Conservation (phyloP, 2,888 invertebrate species). For the Plemyria rubiginata region DNA sequence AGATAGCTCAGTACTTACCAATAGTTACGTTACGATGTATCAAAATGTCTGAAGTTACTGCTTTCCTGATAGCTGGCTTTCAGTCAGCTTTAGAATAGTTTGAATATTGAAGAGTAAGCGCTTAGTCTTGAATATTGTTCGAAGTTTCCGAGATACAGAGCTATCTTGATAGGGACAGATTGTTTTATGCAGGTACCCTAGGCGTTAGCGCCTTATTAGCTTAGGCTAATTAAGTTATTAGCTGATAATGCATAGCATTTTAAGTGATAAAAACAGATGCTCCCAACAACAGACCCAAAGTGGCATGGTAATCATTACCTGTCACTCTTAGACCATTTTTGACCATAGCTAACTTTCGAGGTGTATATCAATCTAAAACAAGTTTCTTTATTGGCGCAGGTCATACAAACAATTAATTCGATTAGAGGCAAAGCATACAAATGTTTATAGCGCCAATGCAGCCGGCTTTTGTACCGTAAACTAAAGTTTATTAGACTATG, state of each 20-base stretch:
- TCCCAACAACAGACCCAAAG: no score
- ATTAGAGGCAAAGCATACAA: conserved; percentile 37
- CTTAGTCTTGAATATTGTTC: not conserved
- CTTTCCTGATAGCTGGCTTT: conserved; percentile 16
- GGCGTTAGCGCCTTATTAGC: no score
- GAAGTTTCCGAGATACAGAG: not conserved
- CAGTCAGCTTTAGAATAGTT: conserved; percentile 9
- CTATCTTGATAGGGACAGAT: not conserved
- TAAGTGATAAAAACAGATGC: no score
- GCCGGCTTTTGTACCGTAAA: conserved; percentile 63
- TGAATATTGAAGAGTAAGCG: conserved; percentile 1
- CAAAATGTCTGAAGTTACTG: conserved; percentile 27
- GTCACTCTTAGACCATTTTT: no score
- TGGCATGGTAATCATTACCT: no score
- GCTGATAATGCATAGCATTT: no score
- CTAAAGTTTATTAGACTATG: conserved; percentile 68
- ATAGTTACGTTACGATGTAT: conserved; percentile 18
- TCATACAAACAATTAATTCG: conserved; percentile 51
- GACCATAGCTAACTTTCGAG: no score
- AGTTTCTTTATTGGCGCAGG: no score
- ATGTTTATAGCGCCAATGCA: conserved; percentile 70
- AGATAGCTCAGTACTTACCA: conserved; percentile 16
- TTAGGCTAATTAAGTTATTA: no score
- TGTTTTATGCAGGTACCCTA: not conserved
- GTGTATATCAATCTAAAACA: no score